Base-by-base conservation (phyloP, 2,113 vertebrate species). In the Grus americana region DNA sequence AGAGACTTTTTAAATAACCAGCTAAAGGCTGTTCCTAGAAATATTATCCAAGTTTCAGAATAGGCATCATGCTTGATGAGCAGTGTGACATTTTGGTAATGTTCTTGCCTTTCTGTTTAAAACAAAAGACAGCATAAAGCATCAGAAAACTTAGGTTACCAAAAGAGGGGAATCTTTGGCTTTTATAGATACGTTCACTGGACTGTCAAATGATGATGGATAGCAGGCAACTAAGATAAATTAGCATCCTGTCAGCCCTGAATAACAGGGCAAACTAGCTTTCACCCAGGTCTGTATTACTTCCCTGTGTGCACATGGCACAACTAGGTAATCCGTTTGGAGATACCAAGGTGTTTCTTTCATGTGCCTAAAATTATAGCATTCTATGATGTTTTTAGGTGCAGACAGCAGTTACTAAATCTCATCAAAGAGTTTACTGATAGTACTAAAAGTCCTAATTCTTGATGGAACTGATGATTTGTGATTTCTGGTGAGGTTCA, bases 191-290 rank as follows among this genome's bases (percentile, higher is more conserved):
- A 92, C 52, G 61, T 94, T 95, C 88, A 65, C 81, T 40, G 30
- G 94, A 55, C 85, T 96, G 90, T 96, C 92, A 95, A 88, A 92
- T 92, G 88, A 94, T 96, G 95, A 96, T 94, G 92, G 93, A 94
- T 94, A 96, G 84, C 94, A 88, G 78, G 93, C 84, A 90, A 85
- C 92, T 92, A 94, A 90, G 92, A 94, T 97, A 90, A 94, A 97
- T 93, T 94, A 96, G 92, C 90, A 86, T 94, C 95, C 88, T 95
- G 90, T 94, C 96, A 95, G 95, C 79, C 58, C 81, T 93, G 90
- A 96, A 92, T 92, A 68, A 85, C 5, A 7, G 59, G 80, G 90
- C 84, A 95, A 21, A 84, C 47, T 1, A 94, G 92, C 81, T 96
- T 94, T 86, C 82, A 90, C 47, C 66, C 54, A 57, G 86, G 52